Base-by-base conservation (phyloP, 2,797 vertebrate species). In the Melanotaenia pygmaea region DNA sequence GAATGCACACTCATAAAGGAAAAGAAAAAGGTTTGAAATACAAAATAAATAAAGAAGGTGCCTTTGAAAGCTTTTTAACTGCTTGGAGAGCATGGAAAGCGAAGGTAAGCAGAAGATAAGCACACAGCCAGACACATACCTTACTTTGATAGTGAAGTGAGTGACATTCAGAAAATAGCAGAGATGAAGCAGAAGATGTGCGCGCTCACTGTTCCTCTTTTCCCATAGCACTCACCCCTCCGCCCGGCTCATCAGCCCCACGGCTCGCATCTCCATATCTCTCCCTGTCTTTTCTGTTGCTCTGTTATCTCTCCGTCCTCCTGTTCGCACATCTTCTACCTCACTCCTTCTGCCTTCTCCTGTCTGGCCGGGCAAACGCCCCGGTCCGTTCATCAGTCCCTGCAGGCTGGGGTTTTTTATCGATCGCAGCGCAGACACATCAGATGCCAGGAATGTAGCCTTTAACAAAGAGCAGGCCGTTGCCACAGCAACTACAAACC, bases 401-500 rank as follows among this genome's bases (percentile, higher is more conserved):
- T 62, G 83, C 82, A 88, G 91, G 83, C 86, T 77, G 82, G 78
- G 62, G 56, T 28, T 79, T 81, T 87, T 82, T 88, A 93, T 93
- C 86, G 93, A 93, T 91, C 77, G 82, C 82, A 26, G 80, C 86
- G 58, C 88, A 90, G 90, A 87, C 89, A 88, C 92, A 92, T 92
- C 91, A 93, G 89, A 94, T 91, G 88, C 90, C 90, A 87, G 91
- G 89, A 91, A 91, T 91, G 91, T 86, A 91, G 92, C 91, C 86
- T 90, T 89, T 89, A 90, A 92, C 90, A 92, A 92, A 92, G 91
- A 94, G 91, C 91, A 90, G 90, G 84, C 90, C 76, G 94, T 95
- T 93, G 90, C 94, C 92, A 93, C 88, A 89, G 94, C 93, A 94
- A 94, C 93, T 86, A 87, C 90, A 94, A 91, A 83, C 87, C 92